Conservation (phyloP, 2,113 vertebrate genomes). For the Aramus guarauna region DNA sequence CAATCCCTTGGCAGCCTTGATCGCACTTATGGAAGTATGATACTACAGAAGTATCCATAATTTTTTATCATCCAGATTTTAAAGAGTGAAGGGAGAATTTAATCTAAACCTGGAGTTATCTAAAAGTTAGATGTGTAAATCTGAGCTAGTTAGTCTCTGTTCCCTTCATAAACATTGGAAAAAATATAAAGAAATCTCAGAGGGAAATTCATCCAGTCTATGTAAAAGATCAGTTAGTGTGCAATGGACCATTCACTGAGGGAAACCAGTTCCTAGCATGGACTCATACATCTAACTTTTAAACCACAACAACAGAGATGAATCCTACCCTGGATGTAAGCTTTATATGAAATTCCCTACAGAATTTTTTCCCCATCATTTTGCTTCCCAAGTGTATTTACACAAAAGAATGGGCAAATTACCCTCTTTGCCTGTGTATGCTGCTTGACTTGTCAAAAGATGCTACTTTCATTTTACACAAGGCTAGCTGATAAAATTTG, state of each 20-base stretch:
- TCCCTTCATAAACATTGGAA: not conserved
- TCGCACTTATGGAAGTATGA: not conserved
- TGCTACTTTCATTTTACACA: not conserved
- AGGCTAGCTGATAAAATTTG: not conserved
- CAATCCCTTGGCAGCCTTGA: not conserved
- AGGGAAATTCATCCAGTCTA: not conserved
- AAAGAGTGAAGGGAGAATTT: not conserved
- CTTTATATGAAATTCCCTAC: not conserved
- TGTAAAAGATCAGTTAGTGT: not conserved
- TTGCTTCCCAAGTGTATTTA: not conserved
- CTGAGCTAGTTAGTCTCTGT: not conserved
- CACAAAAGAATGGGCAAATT: not conserved
- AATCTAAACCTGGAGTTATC: not conserved
- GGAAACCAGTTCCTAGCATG: fast-evolving
- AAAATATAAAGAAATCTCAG: not conserved
- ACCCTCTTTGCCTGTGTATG: not conserved
- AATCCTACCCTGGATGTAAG: not conserved
- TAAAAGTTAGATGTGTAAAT: not conserved
- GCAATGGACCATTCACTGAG: not conserved
- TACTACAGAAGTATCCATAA: not conserved
- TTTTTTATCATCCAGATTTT: not conserved
- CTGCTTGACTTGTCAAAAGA: not conserved
- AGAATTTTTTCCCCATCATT: not conserved
- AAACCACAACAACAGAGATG: not conserved
- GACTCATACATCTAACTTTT: not conserved